Evolutionary conservation across 1,140 invertebrate genomes (phyloP).

Genomic region (Platorchestia sp.): DNA sequence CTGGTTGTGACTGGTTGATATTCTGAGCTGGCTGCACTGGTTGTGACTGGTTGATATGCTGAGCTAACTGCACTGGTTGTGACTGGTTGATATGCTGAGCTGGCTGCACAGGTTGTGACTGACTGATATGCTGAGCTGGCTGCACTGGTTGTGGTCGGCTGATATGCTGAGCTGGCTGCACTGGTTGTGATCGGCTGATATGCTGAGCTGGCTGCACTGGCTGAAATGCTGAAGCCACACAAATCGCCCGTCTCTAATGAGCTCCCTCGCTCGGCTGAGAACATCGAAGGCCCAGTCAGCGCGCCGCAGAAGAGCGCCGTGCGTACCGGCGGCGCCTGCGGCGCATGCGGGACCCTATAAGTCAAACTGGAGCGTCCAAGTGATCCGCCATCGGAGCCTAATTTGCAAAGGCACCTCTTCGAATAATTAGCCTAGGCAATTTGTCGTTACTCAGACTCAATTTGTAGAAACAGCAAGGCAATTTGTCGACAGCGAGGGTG

Average conservation of each 20-base stretch:
- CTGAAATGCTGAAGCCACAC: not conserved
- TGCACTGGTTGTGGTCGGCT: too few relatives aligned
- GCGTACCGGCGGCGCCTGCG: not conserved
- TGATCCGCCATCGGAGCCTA: conserved; percentile 34
- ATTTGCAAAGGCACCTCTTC: conserved; percentile 54
- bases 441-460: conserved; percentile 54
- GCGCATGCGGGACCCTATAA: not conserved
- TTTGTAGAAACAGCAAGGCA: conserved; percentile 45
- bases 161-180: too few relatives aligned
- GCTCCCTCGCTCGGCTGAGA: not conserved
- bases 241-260: too few relatives aligned
- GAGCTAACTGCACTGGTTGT: too few relatives aligned
- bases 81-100: too few relatives aligned
- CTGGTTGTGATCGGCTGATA: too few relatives aligned
- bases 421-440: conserved; percentile 50
- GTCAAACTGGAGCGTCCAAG: conserved; percentile 8
- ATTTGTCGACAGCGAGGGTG: conserved; percentile 16
- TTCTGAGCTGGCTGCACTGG: too few relatives aligned
- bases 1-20: too few relatives aligned
- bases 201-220: not conserved
- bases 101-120: too few relatives aligned
- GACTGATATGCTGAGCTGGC: too few relatives aligned
- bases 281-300: not conserved
- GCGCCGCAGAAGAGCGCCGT: not conserved
- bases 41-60: too few relatives aligned